Evolutionary conservation across 2,888 invertebrate species (phyloP), one percentile per base, ranked within the genome.

Genomic region (Eremobia ochroleuca): DNA sequence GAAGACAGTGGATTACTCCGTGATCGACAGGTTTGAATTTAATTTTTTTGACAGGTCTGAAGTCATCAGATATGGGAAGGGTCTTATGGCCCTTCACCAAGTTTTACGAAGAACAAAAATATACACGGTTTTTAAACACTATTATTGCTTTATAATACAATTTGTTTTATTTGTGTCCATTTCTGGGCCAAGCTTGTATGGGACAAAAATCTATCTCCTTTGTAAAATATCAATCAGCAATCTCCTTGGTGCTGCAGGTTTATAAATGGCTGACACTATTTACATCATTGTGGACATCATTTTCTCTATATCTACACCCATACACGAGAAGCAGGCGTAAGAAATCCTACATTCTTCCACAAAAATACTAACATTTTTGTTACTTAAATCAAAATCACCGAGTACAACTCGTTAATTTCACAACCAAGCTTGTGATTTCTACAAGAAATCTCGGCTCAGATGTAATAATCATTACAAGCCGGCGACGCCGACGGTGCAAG

Each of bases 401-500:
- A 78, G 62, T 68, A 61, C 62, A 52, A 55, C 46, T 69, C 55
- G 70, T 73, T 76, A 72, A 72, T 77, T 79, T 79, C 80, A 79
- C 69, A 82, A 78, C 37, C 74, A 76, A 72, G 70, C 77, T 69
- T 68, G 61, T 64, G 77, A 77, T 81, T 79, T 83, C 75, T 79
- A 89, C 85, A 90, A 91, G 91, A 90, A 89, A 85, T 83, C 83
- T 83, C 79, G 73, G 80, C 82, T 83, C 82, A 82, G 80, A 87
- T 81, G 88, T 87, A 91, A 92, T 92, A 91, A 90, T 90, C 89
- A 91, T 90, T 90, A 91, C 85, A 73, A 64, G 79, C 37, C 84
- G 82, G 79, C 91, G 85, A 58, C 83, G 82, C 78, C 91, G 85
- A 55, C 83, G 90, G 90, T 87, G 86, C 87, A 90, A 91, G 90